Conservation (phyloP, 2,888 invertebrate genomes). For the Hermodice carunculata region DNA sequence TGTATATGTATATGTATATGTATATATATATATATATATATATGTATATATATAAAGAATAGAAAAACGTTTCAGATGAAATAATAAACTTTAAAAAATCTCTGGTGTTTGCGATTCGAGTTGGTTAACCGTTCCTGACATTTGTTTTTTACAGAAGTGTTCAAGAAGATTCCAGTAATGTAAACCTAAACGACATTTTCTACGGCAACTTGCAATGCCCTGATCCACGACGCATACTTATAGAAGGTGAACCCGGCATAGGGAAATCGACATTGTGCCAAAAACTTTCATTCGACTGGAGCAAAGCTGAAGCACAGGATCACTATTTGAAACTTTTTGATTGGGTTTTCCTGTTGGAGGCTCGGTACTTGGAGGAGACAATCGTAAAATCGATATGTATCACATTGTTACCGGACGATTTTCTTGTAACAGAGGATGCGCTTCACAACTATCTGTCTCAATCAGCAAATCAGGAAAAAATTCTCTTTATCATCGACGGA, state of each 20-base stretch:
- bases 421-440: neutral
- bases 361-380: constrained; percentile 1
- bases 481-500: constrained; percentile 21
- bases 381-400: constrained; percentile 5
- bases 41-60: no score
- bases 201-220: neutral
- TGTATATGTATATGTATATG: no score
- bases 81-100: no score
- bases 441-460: neutral
- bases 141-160: constrained; percentile 5
- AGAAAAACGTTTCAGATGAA: no score
- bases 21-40: no score
- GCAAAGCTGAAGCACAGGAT: neutral
- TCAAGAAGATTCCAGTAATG: constrained; percentile 11
- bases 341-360: constrained; percentile 14
- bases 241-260: constrained; percentile 20
- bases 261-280: constrained; percentile 16
- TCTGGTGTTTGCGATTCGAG: no score
- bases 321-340: neutral
- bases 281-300: constrained; percentile 15
- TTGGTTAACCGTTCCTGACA: no score
- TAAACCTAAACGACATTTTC: constrained; percentile 3
- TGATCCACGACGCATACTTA: neutral
- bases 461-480: constrained; percentile 9
- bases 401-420: constrained; percentile 4